phyloP scores from a whole-genome alignment of 2,888 invertebrate species.

The Germaria angustata region DNA sequence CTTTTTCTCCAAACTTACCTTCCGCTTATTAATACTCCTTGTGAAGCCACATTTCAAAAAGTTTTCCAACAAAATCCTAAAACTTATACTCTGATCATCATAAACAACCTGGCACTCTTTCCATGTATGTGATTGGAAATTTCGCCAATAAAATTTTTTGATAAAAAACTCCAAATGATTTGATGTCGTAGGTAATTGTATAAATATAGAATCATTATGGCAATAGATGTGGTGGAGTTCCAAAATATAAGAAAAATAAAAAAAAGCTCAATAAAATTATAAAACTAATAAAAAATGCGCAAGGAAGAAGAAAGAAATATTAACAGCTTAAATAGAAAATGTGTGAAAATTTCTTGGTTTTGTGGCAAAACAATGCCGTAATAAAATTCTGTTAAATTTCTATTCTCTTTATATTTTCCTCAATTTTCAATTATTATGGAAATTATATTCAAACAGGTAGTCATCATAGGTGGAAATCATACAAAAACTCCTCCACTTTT shows the following conservation, averaged over 20 bases:
- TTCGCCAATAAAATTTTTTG: conserved; percentile 37
- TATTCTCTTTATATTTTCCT: not conserved
- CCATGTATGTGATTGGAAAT: not conserved
- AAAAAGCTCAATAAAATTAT: conserved; percentile 35
- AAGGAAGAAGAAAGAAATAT: not conserved
- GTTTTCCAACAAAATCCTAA: conserved; percentile 26
- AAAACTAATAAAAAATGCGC: not conserved
- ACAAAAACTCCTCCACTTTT: conserved; percentile 61
- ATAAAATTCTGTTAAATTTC: conserved; percentile 18
- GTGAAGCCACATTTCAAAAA: conserved; percentile 49
- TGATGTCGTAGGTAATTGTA: conserved; percentile 20
- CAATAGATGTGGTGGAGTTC: conserved; percentile 28
- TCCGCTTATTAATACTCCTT: conserved; percentile 29
- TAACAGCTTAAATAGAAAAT: conserved; percentile 8
- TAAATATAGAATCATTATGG: conserved; percentile 27
- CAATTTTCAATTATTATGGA: conserved; percentile 61
- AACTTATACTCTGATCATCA: not conserved
- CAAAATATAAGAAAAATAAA: conserved; percentile 15
- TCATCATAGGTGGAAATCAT: conserved; percentile 58
- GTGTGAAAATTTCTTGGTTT: not conserved
- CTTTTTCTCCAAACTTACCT: conserved; percentile 39
- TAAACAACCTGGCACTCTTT: conserved; percentile 26
- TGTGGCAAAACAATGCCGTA: conserved; percentile 2
- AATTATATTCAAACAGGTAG: conserved; percentile 65
- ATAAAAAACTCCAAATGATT: not conserved